A percentile compares a stretch with the other conserved stretches of the same genome.
phyloP scores from a whole-genome alignment of 2,113 vertebrate species.

The Turdus rufiventris region DNA sequence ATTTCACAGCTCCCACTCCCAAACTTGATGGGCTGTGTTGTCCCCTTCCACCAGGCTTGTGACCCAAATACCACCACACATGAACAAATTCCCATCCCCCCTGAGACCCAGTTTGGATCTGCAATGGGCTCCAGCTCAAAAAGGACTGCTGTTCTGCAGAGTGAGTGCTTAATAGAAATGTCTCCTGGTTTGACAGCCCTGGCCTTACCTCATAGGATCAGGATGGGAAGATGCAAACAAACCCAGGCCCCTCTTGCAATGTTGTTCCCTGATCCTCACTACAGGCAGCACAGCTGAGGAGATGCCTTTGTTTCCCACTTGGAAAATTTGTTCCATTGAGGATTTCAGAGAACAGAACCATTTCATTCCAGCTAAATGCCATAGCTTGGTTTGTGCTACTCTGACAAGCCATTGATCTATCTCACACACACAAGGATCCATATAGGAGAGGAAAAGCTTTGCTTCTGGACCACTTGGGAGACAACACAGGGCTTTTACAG shows the following conservation, averaged over 20 bases:
- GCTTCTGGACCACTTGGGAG: background rate
- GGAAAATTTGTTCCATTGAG: background rate
- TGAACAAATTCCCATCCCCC: background rate
- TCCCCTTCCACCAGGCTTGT: background rate
- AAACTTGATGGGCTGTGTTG: background rate
- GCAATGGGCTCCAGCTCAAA: background rate
- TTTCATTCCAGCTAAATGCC: background rate
- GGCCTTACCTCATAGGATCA: background rate
- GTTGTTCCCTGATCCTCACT: background rate
- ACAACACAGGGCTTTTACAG: background rate
- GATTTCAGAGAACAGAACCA: background rate
- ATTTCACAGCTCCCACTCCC: background rate
- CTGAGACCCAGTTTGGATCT: background rate
- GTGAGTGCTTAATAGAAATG: background rate
- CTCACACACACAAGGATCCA: background rate
- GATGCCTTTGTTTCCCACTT: background rate
- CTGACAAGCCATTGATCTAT: background rate
- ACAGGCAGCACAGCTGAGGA: background rate
- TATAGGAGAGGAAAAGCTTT: background rate
- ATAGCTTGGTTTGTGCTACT: background rate
- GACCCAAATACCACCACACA: conserved; percentile 31
- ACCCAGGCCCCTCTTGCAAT: background rate
- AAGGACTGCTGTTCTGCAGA: background rate
- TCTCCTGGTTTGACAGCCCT: background rate
- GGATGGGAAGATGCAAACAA: background rate